These are phyloP conservation scores for Ennomos quercinarius DNA, from an alignment of 2,888 invertebrate genomes.

Conservation along the genomic window DNA sequence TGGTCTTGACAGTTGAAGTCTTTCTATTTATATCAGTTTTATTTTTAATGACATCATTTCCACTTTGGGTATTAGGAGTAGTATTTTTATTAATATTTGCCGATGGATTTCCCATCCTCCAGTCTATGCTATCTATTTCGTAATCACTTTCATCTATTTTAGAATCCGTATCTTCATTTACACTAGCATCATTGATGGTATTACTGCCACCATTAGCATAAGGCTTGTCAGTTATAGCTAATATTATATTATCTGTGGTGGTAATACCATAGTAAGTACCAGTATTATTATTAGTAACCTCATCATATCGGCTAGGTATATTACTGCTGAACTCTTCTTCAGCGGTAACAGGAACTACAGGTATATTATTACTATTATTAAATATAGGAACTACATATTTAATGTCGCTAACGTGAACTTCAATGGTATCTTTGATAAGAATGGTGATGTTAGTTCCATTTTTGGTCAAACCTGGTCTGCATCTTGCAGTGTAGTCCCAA, in stretches of 20 bases:
- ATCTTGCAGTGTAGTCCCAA: constrained; percentile 32
- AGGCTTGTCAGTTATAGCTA: neutral
- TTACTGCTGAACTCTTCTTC: constrained; percentile 1
- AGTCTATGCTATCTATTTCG: constrained; percentile 52
- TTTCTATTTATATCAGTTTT: neutral
- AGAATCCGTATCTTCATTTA: constrained; percentile 9
- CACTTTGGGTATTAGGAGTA: constrained; percentile 1
- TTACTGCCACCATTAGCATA: constrained; percentile 11
- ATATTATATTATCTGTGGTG: neutral
- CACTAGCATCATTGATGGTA: constrained; percentile 2
- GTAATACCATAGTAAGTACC: neutral
- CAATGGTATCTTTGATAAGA: constrained; percentile 54
- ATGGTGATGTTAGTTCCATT: constrained; percentile 63
- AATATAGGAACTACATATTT: constrained; percentile 24
- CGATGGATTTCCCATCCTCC: constrained; percentile 49
- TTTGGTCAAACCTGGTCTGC: constrained; percentile 45
- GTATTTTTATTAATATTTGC: constrained; percentile 5
- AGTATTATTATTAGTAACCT: constrained; percentile 13
- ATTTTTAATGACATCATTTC: neutral
- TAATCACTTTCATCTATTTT: constrained; percentile 41
- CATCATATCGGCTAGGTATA: neutral
- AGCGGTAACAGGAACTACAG: constrained; percentile 13
- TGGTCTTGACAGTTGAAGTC: neutral
- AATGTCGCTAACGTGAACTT: constrained; percentile 49
- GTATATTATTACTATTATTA: constrained; percentile 9